Percentiles rank a stretch among this genome's conserved stretches.
phyloP scores from a whole-genome alignment of 2,113 vertebrate species.

The Uria aalge region DNA sequence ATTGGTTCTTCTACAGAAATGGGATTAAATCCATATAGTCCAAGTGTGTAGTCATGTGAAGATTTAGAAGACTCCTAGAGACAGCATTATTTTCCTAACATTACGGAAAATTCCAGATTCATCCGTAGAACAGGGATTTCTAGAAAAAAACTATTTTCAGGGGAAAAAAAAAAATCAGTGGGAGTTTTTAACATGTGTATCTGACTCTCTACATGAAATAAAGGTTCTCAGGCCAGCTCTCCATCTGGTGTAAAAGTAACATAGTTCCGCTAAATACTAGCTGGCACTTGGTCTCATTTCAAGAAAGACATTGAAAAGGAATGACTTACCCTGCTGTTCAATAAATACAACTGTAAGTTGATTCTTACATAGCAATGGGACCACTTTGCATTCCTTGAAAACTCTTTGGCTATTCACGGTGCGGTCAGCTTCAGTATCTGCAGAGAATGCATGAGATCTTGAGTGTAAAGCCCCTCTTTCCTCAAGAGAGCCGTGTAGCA shows the following conservation, averaged over 20 bases:
- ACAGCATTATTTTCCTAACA: background rate
- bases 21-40: background rate
- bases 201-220: background rate
- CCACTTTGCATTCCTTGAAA: background rate
- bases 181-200: background rate
- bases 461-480: background rate
- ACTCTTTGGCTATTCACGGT: background rate
- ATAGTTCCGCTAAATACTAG: background rate
- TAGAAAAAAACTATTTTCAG: background rate
- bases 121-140: background rate
- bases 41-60: background rate
- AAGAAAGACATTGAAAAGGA: background rate
- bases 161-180: background rate
- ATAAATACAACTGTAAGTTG: slow-evolving; percentile 6
- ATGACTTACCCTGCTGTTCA: background rate
- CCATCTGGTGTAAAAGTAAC: background rate
- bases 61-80: background rate
- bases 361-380: background rate
- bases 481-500: background rate
- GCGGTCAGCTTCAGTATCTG: slow-evolving; percentile 4
- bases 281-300: background rate
- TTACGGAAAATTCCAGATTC: background rate
- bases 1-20: background rate
- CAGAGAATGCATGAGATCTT: background rate
- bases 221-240: background rate